phyloP scores from a whole-genome alignment of 2,888 invertebrate species.

The Drosophila suboccidentalis region DNA sequence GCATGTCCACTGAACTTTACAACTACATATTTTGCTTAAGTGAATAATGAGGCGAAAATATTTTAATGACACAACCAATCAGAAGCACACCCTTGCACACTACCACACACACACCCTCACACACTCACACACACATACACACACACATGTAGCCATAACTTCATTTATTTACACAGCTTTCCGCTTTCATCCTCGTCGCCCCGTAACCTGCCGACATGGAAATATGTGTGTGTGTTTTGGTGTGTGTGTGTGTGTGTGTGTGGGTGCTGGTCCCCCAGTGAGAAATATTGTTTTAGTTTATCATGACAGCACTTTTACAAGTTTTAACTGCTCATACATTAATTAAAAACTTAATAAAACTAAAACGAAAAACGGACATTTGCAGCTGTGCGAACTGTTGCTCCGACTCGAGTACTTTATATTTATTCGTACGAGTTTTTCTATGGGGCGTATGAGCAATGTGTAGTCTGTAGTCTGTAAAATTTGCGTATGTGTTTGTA shows the following conservation, averaged over 20 bases:
- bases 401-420: constrained; percentile 15
- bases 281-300: constrained; percentile 82
- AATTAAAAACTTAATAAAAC: constrained; percentile 81
- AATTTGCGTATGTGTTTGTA: constrained; percentile 6
- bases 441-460: constrained; percentile 17
- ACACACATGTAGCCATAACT: constrained; percentile 48
- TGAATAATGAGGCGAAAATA: constrained; percentile 80
- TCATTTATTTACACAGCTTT: constrained; percentile 73
- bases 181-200: constrained; percentile 36
- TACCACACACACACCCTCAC: too few species aligned
- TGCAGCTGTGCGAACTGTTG: constrained; percentile 54
- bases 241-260: constrained; percentile 7
- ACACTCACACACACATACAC: constrained; percentile 3
- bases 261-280: constrained; percentile 61
- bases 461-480: constrained; percentile 4
- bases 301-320: constrained; percentile 81
- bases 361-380: constrained; percentile 49
- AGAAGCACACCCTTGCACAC: constrained; percentile 32
- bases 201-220: constrained; percentile 28
- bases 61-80: constrained; percentile 73
- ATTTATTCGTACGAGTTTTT: background rate
- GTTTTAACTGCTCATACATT: constrained; percentile 81
- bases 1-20: constrained; percentile 14
- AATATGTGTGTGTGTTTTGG: background rate
- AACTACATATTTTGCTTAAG: constrained; percentile 47